Conservation (phyloP, 2,113 vertebrate species). For the Pseudolaguvia tuberculata region DNA sequence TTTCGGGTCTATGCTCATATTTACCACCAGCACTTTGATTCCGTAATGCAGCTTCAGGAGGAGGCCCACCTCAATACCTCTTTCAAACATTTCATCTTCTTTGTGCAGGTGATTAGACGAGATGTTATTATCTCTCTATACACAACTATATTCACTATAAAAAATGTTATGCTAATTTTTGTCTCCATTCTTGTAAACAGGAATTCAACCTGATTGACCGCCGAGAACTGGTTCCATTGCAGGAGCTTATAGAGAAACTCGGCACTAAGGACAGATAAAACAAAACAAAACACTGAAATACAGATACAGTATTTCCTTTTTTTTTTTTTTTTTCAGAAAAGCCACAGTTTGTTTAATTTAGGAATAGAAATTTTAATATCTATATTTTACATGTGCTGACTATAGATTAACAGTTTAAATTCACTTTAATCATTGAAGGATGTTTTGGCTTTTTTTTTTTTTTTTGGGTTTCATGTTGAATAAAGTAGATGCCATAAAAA, state of each 20-base stretch:
- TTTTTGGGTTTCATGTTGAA: background rate
- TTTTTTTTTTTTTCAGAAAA: background rate
- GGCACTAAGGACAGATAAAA: slow-evolving; percentile 96
- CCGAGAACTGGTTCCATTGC: slow-evolving; percentile 91
- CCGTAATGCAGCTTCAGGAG: slow-evolving; percentile 92
- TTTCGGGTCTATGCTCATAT: slow-evolving; percentile 95
- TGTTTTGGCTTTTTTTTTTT: background rate
- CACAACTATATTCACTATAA: background rate
- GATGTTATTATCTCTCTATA: background rate
- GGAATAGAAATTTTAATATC: background rate
- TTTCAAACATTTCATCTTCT: slow-evolving; percentile 99
- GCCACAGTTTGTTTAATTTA: slow-evolving; percentile 13
- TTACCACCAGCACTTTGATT: slow-evolving; percentile 97
- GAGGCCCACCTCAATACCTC: slow-evolving; percentile 97
- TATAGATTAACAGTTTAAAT: slow-evolving; percentile 1
- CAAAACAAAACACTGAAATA: slow-evolving; percentile 1
- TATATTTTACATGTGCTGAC: background rate
- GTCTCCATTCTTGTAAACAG: background rate
- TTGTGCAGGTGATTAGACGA: slow-evolving; percentile 78
- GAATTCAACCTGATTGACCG: slow-evolving; percentile 95
- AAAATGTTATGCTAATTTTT: background rate
- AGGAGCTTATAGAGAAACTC: slow-evolving; percentile 94
- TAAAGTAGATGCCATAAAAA: background rate
- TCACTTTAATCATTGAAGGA: background rate
- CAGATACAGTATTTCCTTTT: background rate